phyloP scores from a whole-genome alignment of 2,113 vertebrate species.

The Picathartes gymnocephalus region DNA sequence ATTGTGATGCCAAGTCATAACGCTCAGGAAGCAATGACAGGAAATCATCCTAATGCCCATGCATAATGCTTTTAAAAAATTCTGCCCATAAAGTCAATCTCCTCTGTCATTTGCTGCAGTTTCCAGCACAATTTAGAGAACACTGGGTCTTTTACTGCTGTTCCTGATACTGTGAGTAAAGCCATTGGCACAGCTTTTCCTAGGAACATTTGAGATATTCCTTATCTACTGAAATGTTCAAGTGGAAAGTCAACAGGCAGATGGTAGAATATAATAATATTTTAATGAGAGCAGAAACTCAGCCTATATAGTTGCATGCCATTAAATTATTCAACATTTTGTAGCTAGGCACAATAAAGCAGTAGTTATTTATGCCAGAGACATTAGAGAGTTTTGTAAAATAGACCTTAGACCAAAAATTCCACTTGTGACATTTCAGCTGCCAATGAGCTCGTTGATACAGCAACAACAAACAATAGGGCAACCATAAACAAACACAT shows the following conservation, averaged over 20 bases:
- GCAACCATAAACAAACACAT: neutral
- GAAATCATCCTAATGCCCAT: neutral
- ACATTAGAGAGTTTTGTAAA: neutral
- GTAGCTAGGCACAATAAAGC: neutral
- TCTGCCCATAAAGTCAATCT: neutral
- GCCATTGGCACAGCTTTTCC: neutral
- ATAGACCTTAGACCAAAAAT: neutral
- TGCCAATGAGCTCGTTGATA: neutral
- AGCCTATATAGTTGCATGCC: neutral
- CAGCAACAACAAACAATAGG: neutral
- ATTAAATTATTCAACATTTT: conserved; percentile 20
- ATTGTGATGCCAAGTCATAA: neutral
- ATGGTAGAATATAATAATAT: conserved; percentile 10
- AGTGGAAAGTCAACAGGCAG: conserved; percentile 22
- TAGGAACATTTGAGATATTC: neutral
- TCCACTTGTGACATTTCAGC: neutral
- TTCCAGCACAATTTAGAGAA: neutral
- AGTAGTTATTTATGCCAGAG: neutral
- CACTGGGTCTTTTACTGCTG: neutral
- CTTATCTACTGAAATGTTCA: conserved; percentile 8
- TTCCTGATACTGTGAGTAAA: neutral
- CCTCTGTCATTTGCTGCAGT: neutral
- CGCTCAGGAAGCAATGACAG: neutral
- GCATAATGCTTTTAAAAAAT: neutral
- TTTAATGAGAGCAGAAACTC: conserved; percentile 22